These are phyloP conservation scores for Ardeotis arabs DNA, from an alignment of 2,113 vertebrate genomes.

Conservation along the genomic window DNA sequence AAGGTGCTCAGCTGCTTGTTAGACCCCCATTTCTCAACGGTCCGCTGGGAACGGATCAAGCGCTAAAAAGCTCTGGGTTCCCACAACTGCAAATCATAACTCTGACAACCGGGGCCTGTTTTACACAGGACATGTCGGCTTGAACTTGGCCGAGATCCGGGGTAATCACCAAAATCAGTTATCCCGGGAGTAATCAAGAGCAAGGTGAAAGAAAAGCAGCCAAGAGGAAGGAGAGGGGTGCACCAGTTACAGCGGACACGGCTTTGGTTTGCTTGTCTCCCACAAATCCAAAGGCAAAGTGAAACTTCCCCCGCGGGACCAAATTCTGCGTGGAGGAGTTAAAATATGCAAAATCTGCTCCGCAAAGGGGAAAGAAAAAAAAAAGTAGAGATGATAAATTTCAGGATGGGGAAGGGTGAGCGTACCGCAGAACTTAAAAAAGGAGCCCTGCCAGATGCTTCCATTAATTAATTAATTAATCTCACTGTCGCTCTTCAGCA, in stretches of 20 bases:
- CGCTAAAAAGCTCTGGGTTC: background rate
- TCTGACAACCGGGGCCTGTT: background rate
- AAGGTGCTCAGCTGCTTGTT: slow-evolving; percentile 52
- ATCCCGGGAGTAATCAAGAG: background rate
- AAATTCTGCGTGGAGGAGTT: background rate
- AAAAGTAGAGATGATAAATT: background rate
- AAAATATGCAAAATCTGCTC: background rate
- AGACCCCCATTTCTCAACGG: slow-evolving; percentile 27
- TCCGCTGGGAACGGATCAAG: background rate
- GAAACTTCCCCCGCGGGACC: background rate
- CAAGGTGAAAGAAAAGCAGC: slow-evolving; percentile 25
- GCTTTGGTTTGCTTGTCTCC: background rate
- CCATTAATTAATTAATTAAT: slow-evolving; percentile 69
- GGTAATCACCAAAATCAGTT: background rate
- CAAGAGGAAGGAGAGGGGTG: background rate
- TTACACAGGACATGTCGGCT: background rate
- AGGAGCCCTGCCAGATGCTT: slow-evolving; percentile 38
- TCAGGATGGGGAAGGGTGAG: background rate
- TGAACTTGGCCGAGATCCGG: slow-evolving; percentile 6
- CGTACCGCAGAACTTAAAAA: background rate
- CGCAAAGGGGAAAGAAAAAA: accelerated
- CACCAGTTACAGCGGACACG: background rate
- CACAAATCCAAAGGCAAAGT: background rate
- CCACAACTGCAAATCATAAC: slow-evolving; percentile 1
- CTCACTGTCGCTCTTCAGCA: slow-evolving; percentile 61